These are phyloP conservation scores for Alaudala cheleensis DNA, from an alignment of 2,113 vertebrate genomes.

Conservation along the genomic window DNA sequence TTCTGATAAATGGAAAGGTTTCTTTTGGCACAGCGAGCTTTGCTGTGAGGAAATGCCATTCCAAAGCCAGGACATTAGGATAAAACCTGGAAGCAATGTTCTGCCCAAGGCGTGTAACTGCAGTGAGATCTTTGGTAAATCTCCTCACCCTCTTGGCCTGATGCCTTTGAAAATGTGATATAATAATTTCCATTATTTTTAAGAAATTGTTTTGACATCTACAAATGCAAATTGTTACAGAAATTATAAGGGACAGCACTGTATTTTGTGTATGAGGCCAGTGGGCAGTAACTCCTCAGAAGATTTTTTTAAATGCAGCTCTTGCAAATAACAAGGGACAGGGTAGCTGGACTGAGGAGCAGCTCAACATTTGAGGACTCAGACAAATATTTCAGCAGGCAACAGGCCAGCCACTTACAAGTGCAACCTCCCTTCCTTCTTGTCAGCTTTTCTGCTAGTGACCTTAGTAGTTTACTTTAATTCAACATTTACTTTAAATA, in stretches of 20 bases:
- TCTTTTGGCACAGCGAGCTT: not conserved
- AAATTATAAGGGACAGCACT: not conserved
- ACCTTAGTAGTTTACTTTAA: not conserved
- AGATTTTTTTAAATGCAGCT: not conserved
- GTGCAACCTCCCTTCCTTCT: not conserved
- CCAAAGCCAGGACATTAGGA: not conserved
- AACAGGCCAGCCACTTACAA: not conserved
- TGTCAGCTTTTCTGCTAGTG: not conserved
- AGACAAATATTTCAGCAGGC: not conserved
- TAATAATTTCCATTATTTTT: not conserved
- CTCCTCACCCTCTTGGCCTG: not conserved
- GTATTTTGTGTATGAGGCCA: not conserved
- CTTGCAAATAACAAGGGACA: not conserved
- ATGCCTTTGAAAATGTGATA: not conserved
- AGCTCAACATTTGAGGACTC: not conserved
- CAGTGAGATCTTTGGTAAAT: not conserved
- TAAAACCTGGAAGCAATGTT: not conserved
- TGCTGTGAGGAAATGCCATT: not conserved
- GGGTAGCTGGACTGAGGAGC: not conserved
- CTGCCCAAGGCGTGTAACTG: not conserved
- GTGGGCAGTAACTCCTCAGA: not conserved
- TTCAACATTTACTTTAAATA: conserved; percentile 41
- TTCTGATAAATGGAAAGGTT: not conserved
- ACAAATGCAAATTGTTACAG: not conserved
- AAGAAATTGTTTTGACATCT: not conserved